phyloP scores from a whole-genome alignment of 2,113 vertebrate species.

The Mionectes macconnelli region DNA sequence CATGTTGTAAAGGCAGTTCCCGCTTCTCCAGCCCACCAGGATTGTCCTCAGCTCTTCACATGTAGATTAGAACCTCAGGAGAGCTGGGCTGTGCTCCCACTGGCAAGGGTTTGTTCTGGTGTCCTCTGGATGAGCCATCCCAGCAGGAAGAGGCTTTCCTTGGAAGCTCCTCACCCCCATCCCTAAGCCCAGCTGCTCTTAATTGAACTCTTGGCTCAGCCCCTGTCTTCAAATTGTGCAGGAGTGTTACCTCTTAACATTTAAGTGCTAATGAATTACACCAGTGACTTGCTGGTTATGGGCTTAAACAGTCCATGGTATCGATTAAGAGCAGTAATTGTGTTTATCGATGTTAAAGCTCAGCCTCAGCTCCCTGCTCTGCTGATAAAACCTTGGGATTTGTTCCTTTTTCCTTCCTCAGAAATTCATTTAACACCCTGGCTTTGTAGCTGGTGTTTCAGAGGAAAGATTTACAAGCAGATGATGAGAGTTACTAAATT shows the following conservation, averaged over 20 bases:
- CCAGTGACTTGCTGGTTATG: neutral
- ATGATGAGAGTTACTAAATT: neutral
- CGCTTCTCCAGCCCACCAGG: neutral
- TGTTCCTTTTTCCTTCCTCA: neutral
- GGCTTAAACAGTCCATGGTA: neutral
- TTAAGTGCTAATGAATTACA: neutral
- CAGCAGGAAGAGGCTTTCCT: neutral
- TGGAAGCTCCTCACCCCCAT: neutral
- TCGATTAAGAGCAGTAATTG: neutral
- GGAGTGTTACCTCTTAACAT: neutral
- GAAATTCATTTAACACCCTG: neutral
- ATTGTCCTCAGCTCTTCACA: neutral
- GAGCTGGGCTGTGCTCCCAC: neutral
- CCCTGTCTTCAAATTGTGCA: neutral
- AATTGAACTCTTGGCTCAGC: slow-evolving; percentile 1
- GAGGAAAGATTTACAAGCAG: neutral
- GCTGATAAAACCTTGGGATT: neutral
- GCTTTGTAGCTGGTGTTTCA: neutral
- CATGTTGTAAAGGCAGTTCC: neutral
- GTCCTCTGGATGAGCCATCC: neutral
- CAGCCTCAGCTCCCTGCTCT: neutral
- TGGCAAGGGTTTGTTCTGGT: neutral
- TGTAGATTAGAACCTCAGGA: neutral
- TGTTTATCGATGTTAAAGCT: neutral
- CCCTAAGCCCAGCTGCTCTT: neutral